Evolutionary conservation across 2,797 vertebrate species (phyloP).

Genomic region (Urocyon cinereoargenteus): DNA sequence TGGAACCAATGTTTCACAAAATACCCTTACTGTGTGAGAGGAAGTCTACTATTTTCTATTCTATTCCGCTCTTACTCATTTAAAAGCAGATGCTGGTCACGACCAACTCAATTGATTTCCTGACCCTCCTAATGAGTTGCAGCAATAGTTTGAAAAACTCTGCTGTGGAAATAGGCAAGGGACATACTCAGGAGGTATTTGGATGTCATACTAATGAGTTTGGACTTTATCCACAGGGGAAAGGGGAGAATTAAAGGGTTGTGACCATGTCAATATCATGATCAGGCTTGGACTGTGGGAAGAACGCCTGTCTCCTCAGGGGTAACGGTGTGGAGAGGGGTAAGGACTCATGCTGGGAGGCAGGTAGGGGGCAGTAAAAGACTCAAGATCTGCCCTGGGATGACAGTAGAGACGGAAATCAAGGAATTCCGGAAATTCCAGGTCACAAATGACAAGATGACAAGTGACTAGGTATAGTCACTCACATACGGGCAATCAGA

Average conservation of each 20-base stretch:
- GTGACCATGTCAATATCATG: background rate
- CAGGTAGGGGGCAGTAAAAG: background rate
- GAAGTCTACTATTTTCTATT: background rate
- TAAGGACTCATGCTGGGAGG: background rate
- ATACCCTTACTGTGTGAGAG: background rate
- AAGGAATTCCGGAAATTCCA: background rate
- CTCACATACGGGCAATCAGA: background rate
- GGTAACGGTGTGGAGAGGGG: background rate
- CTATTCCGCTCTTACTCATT: background rate
- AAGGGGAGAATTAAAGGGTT: background rate
- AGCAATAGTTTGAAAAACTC: background rate
- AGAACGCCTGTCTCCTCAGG: background rate
- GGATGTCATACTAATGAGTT: constrained; percentile 19
- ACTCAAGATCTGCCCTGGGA: background rate
- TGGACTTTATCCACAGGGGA: background rate
- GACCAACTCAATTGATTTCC: constrained; percentile 44
- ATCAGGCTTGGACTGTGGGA: background rate
- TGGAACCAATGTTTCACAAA: background rate
- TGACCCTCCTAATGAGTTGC: constrained; percentile 25
- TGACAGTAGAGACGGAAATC: background rate
- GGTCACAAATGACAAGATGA: background rate
- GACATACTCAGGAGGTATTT: background rate
- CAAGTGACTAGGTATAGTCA: background rate
- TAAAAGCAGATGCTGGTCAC: background rate
- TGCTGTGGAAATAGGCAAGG: background rate